Evolutionary conservation across 2,888 invertebrate species (phyloP), one percentile per base, ranked within the genome.

Genomic region (Ectemnius lituratus): DNA sequence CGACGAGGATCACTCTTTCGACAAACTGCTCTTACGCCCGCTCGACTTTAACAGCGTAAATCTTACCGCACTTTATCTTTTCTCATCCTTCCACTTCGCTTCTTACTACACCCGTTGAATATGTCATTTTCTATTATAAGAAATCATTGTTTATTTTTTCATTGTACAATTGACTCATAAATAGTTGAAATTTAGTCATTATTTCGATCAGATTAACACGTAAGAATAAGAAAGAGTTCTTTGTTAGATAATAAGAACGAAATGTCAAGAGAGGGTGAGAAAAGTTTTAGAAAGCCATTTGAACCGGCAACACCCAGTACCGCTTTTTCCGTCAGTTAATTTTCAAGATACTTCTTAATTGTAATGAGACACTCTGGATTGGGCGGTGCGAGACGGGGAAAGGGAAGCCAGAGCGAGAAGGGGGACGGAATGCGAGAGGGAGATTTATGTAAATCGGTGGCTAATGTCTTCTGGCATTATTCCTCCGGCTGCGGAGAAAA

Each of bases 401-500:
- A 62, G 68, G 59, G 67, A 59, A 18, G 60, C 49, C 66, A 73
- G 61, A 75, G 63, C 58, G 74, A 60, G 37, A 63, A 69, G 58
- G 73, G 60, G 47, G 52, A n/a, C n/a, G 75, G 61, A 61, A 64
- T 28, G 75, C 78, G 80, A 85, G 80, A 85, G 75, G 79, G 80
- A 85, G 84, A 86, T 87, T 90, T 90, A 89, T 90, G 90, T 86
- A 88, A 90, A 89, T 89, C 86, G 87, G 80, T 73, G 82, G 88
- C 88, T 89, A 90, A 90, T 89, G 90, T 89, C 89, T 89, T 89
- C 83, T 84, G 88, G 86, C 88, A 88, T 90, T 90, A 89, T 88
- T 88, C 86, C 84, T 78, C 72, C 75, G 66, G 78, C 79, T 63
- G 59, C 67, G 49, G 57, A 70, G 58, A 63, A 57, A 67, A 68